Evolutionary conservation across 2,797 vertebrate genomes (phyloP).

Genomic region (Tarsius wallacei): DNA sequence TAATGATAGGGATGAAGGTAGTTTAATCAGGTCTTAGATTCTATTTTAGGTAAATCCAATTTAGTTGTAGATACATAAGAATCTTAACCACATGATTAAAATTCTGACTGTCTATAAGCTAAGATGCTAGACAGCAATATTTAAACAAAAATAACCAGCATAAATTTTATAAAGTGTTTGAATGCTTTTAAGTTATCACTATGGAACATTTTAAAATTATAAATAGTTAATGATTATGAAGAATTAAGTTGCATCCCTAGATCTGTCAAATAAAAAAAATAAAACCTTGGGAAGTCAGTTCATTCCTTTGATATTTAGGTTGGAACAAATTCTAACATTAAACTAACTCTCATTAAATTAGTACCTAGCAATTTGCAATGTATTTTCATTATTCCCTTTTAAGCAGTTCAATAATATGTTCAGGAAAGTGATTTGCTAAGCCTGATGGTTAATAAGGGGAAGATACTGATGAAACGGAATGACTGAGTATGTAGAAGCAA

Average conservation of each 20-base stretch:
- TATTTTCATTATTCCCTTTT: conserved; percentile 33
- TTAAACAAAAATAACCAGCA: conserved; percentile 27
- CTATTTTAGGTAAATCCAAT: conserved; percentile 75
- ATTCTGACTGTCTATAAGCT: conserved; percentile 49
- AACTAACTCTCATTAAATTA: conserved; percentile 16
- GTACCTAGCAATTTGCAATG: conserved; percentile 21
- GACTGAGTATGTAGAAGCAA: background rate
- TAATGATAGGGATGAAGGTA: conserved; percentile 61
- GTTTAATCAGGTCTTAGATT: conserved; percentile 74
- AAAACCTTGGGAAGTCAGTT: conserved; percentile 20
- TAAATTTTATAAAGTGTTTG: background rate
- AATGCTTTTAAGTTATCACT: conserved; percentile 61
- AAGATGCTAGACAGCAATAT: conserved; percentile 10
- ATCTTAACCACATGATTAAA: conserved; percentile 40
- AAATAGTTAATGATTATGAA: conserved; percentile 25
- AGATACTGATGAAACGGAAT: background rate
- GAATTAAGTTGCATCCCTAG: background rate
- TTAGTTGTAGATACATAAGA: background rate
- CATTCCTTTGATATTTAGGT: conserved; percentile 37
- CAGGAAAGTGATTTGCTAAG: conserved; percentile 30
- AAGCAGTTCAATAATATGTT: conserved; percentile 39
- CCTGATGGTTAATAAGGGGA: background rate
- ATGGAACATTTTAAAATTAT: conserved; percentile 56
- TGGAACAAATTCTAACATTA: conserved; percentile 11
- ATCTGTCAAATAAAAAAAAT: conserved; percentile 4